phyloP scores from a whole-genome alignment of 2,113 vertebrate species.

The Callospermophilus lateralis region DNA sequence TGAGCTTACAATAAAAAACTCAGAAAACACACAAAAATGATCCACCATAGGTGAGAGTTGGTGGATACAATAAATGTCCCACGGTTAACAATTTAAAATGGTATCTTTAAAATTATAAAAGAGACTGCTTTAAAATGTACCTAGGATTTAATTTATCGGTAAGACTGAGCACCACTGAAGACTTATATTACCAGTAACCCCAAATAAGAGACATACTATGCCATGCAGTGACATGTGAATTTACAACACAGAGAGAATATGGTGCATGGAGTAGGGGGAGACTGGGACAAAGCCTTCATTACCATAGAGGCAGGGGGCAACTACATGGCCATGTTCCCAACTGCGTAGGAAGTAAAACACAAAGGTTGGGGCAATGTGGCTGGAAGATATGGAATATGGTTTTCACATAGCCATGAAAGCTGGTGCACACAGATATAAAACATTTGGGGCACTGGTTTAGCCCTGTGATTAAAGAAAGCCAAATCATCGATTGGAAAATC shows the following conservation, averaged over 20 bases:
- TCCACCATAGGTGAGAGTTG: not conserved
- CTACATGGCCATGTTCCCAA: not conserved
- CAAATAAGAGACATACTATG: not conserved
- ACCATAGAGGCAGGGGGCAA: too few relatives aligned
- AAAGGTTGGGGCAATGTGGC: not conserved
- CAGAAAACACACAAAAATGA: constrained; percentile 30
- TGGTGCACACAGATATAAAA: not conserved
- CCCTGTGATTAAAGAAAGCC: not conserved
- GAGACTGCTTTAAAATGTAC: not conserved
- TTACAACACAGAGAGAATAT: not conserved
- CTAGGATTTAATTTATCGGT: not conserved
- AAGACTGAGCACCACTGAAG: not conserved
- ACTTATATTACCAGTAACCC: not conserved
- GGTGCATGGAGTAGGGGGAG: not conserved
- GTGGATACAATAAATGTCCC: not conserved
- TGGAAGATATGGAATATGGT: not conserved
- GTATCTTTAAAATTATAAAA: not conserved
- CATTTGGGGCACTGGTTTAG: not conserved
- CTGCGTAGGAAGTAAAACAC: not conserved
- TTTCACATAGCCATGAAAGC: not conserved
- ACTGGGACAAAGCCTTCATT: not conserved
- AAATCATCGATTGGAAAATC: not conserved
- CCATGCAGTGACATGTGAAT: not conserved
- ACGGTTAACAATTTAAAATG: constrained; percentile 14
- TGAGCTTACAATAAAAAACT: not conserved